Evolutionary conservation across 2,888 invertebrate species (phyloP).

Genomic region (Lochmaea crataegi): DNA sequence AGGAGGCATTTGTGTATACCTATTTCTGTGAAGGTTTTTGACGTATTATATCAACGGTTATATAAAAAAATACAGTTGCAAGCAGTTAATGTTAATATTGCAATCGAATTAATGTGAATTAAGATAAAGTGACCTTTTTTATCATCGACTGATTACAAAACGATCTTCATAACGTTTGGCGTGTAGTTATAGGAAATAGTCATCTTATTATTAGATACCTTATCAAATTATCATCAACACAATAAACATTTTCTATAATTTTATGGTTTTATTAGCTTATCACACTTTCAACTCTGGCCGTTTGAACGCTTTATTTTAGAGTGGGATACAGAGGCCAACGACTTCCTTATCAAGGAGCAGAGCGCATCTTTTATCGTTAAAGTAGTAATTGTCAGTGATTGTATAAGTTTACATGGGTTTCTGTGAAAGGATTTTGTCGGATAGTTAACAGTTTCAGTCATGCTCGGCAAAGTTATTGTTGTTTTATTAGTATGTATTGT

Average conservation of each 20-base stretch:
- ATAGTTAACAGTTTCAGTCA: constrained; percentile 35
- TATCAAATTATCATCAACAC: constrained; percentile 18
- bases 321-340: constrained; percentile 57
- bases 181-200: constrained; percentile 19
- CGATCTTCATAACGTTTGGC: background rate
- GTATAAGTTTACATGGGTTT: constrained; percentile 42
- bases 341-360: constrained; percentile 55
- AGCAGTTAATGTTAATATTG: background rate
- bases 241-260: constrained; percentile 30
- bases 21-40: no score
- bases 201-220: constrained; percentile 16
- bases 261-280: constrained; percentile 36
- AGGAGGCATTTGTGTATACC: no score
- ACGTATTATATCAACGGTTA: background rate
- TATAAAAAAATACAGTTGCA: background rate
- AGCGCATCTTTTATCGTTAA: constrained; percentile 48
- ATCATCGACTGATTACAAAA: constrained; percentile 6
- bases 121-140: constrained; percentile 13
- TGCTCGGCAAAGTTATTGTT: constrained; percentile 47
- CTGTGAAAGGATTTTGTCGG: constrained; percentile 28
- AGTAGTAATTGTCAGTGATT: constrained; percentile 45
- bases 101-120: background rate
- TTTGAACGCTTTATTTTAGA: constrained; percentile 43
- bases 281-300: constrained; percentile 37
- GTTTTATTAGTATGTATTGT: constrained; percentile 40